Evolutionary conservation across 2,888 invertebrate genomes (phyloP).

Genomic region (Hemicrepidius hirtus): DNA sequence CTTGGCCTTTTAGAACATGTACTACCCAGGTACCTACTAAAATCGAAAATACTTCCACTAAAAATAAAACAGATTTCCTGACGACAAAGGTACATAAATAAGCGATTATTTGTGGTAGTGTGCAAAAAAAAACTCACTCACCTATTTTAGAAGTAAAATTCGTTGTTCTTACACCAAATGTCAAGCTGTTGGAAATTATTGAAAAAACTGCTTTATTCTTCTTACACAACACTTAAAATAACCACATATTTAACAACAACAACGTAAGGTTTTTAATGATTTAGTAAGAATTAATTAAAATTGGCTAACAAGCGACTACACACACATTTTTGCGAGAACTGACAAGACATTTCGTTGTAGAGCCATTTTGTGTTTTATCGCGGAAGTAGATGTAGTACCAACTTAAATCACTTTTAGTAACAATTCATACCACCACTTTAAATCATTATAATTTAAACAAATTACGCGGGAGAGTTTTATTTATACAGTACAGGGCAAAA

Average conservation of each 20-base stretch:
- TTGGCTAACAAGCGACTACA: slow-evolving; percentile 17
- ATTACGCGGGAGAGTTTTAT: too few relatives aligned
- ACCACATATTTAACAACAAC: slow-evolving; percentile 20
- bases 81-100: neutral
- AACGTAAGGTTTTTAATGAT: neutral
- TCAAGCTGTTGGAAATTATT: slow-evolving; percentile 41
- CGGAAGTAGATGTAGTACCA: neutral
- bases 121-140: neutral
- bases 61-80: neutral
- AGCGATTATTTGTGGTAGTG: neutral
- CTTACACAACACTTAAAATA: slow-evolving; percentile 27
- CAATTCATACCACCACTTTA: neutral
- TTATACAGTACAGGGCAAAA: too few relatives aligned
- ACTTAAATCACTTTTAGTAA: slow-evolving; percentile 6
- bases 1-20: slow-evolving; percentile 4
- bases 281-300: neutral
- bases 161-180: slow-evolving; percentile 37
- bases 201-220: slow-evolving; percentile 22
- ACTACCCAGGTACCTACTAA: neutral
- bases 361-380: slow-evolving; percentile 43
- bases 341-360: slow-evolving; percentile 30
- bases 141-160: slow-evolving; percentile 36
- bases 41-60: neutral
- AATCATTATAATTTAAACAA: too few relatives aligned
- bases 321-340: slow-evolving; percentile 15